Conservation (phyloP, 1,140 invertebrate genomes). For the Tetramorium parvispinum region DNA sequence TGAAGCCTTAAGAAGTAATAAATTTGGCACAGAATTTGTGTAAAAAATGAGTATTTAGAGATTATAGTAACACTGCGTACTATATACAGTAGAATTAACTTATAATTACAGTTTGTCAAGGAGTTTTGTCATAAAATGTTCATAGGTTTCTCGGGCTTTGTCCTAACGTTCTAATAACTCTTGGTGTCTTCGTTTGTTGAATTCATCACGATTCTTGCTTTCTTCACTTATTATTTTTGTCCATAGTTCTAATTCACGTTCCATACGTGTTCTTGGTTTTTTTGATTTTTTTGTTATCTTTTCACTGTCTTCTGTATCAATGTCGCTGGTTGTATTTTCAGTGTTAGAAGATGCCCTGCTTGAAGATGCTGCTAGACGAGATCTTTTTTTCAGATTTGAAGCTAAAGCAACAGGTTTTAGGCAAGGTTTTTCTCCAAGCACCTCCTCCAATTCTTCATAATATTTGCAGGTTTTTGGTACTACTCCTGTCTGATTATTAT, state of each 20-base stretch:
- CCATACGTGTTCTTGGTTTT: neutral
- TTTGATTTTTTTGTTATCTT: neutral
- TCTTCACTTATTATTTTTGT: neutral
- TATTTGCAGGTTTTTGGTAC: constrained; percentile 6
- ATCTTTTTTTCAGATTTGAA: neutral
- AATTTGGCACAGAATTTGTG: too few species aligned
- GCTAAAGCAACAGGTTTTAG: constrained; percentile 17
- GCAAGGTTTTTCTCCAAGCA: constrained; percentile 10
- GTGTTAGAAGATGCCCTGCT: neutral
- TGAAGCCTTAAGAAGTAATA: too few species aligned
- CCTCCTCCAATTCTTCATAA: constrained; percentile 13
- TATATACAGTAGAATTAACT: too few species aligned
- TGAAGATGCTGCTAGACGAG: neutral
- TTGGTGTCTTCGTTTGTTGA: neutral
- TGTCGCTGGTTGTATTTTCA: neutral
- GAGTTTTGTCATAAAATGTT: constrained; percentile 1
- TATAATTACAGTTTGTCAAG: neutral
- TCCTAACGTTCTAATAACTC: neutral
- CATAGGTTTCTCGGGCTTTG: neutral
- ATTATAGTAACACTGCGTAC: too few species aligned
- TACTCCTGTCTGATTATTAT: constrained; percentile 1
- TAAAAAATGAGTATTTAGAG: too few species aligned
- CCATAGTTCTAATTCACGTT: constrained; percentile 5
- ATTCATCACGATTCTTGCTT: neutral
- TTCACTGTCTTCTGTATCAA: neutral